Percentiles rank a stretch among this genome's conserved stretches.
Conservation (phyloP, 2,797 vertebrate genomes). For the Xyrichtys novacula region DNA sequence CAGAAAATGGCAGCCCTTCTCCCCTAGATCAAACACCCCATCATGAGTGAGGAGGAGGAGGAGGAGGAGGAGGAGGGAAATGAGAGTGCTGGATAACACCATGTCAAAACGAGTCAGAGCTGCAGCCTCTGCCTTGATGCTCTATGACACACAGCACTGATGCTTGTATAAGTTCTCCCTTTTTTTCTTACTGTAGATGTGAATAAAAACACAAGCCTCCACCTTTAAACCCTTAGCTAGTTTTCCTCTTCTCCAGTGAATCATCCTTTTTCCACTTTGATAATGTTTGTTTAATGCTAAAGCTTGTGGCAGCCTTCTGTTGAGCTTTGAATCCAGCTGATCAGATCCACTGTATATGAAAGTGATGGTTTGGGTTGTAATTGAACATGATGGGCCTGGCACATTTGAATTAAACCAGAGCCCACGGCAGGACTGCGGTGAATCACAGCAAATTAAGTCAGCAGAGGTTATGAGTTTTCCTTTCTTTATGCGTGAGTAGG, state of each 20-base stretch:
- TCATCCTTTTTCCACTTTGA: conserved; percentile 43
- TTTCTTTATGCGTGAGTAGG: conserved; percentile 79
- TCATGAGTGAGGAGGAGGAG: conserved; percentile 49
- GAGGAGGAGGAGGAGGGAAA: conserved; percentile 47
- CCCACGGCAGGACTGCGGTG: conserved; percentile 75
- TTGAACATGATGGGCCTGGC: conserved; percentile 83
- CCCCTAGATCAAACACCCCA: conserved; percentile 65
- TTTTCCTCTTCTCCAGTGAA: conserved; percentile 42
- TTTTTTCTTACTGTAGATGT: conserved; percentile 56
- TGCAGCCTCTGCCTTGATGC: conserved; percentile 52
- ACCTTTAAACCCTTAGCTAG: conserved; percentile 19
- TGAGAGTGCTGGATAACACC: conserved; percentile 55
- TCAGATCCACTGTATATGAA: conserved; percentile 42
- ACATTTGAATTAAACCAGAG: conserved; percentile 82
- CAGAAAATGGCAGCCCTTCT: conserved; percentile 79
- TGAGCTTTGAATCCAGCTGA: conserved; percentile 32
- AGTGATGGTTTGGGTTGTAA: conserved; percentile 82
- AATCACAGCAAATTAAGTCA: conserved; percentile 82
- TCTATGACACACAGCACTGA: conserved; percentile 46
- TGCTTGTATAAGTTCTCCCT: conserved; percentile 46
- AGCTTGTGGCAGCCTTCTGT: conserved; percentile 28
- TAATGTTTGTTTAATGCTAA: conserved; percentile 39
- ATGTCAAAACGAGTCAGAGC: conserved; percentile 56
- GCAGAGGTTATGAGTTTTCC: conserved; percentile 80
- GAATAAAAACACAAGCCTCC: conserved; percentile 26